Conservation (phyloP, 2,113 vertebrate genomes). For the Anseranas semipalmata region DNA sequence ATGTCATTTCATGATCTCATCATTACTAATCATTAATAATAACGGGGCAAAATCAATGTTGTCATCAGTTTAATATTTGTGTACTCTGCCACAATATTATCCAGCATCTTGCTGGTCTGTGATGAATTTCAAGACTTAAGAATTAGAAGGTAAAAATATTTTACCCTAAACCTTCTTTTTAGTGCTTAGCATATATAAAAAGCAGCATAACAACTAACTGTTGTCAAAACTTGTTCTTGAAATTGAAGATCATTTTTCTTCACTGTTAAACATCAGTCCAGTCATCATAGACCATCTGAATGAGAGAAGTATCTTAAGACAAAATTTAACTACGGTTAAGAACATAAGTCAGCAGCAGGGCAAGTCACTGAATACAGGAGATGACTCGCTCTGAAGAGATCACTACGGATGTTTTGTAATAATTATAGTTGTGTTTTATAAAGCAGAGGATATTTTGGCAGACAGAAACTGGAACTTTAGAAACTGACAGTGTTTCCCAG, state of each 20-base stretch:
- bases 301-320: not conserved
- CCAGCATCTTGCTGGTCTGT: not conserved
- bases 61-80: not conserved
- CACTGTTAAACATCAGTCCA: not conserved
- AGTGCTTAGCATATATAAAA: not conserved
- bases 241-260: not conserved
- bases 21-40: not conserved
- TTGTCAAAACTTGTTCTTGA: not conserved
- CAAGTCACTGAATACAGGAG: not conserved
- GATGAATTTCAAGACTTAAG: not conserved
- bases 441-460: not conserved
- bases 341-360: not conserved
- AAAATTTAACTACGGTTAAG: not conserved
- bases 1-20: not conserved
- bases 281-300: not conserved
- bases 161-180: not conserved
- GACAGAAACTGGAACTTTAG: not conserved
- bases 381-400: not conserved
- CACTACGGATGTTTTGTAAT: not conserved
- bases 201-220: not conserved
- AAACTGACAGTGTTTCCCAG: not conserved
- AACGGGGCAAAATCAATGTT: not conserved
- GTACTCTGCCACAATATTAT: not conserved
- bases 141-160: not conserved
- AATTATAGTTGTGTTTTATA: not conserved